A percentile compares a stretch with the other conserved stretches of the same genome.
Evolutionary conservation across 2,113 vertebrate genomes (phyloP).

Genomic region (Acanthisitta chloris): DNA sequence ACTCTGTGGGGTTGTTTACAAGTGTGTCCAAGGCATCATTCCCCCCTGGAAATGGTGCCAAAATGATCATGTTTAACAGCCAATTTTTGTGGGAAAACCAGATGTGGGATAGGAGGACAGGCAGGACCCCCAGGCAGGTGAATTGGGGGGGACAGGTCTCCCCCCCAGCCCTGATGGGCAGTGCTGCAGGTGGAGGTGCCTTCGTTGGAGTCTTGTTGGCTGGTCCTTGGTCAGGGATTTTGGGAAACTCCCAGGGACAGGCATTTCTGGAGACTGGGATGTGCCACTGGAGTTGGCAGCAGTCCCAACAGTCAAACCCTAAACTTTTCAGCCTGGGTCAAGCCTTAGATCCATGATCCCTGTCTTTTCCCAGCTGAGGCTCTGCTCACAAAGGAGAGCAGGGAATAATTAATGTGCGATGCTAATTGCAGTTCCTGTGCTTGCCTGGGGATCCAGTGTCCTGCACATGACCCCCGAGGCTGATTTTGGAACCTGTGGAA

Average conservation of each 20-base stretch:
- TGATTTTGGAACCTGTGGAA: accelerated
- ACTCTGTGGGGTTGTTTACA: accelerated
- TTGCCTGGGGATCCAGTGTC: accelerated
- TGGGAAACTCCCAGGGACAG: neutral
- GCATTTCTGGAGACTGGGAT: neutral
- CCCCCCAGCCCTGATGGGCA: neutral
- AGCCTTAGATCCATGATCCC: neutral
- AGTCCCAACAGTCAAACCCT: neutral
- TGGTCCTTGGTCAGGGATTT: neutral
- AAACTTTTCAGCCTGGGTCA: neutral
- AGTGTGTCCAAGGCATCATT: neutral
- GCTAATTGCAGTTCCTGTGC: neutral
- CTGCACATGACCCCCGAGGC: neutral
- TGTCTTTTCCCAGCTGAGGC: accelerated
- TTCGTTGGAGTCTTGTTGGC: neutral
- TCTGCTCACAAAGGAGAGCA: accelerated
- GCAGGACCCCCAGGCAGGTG: neutral
- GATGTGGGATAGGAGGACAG: neutral
- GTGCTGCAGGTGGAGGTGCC: accelerated
- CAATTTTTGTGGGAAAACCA: accelerated
- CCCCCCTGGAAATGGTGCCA: neutral
- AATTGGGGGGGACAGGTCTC: accelerated
- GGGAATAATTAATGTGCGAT: neutral
- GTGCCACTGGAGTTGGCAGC: accelerated
- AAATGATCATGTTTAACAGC: neutral